Evolutionary conservation across 2,888 invertebrate genomes (phyloP), one percentile per base, ranked within the genome.

Genomic region (Xanthorhoe spadicearia): DNA sequence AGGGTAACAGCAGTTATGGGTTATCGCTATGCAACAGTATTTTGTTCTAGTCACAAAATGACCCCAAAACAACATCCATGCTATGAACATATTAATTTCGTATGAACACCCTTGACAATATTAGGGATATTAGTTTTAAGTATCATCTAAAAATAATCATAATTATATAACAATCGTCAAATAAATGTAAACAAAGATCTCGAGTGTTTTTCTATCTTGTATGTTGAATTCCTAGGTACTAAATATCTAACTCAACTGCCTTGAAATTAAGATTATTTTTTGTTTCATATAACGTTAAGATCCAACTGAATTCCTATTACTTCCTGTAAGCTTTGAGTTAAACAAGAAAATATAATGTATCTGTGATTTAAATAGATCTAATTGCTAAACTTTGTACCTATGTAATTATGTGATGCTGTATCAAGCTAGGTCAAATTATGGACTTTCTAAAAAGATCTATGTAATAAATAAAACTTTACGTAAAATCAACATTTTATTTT

Each of bases 401-500:
- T 35, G 35, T 35, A 48, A 57, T 49, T 13, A 13, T 13, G 19
- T 54, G n/a, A 61, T 48, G 60, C 32, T 61, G n/a, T 15, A 61
- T 18, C 49, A 49, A 61, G 48, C 54, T 61, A 49, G 19, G 53
- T 48, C 18, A 54, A 61, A 49, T 19, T 49, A 35, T 61, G 46
- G 52, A 54, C 48, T 6, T 49, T 18, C 52, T 13, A 28, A 35
- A 51, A 19, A 23, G 15, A 50, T 32, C 17, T 28, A 19, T 49
- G 17, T 28, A 19, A 35, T 28, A 8, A 66, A 66, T 61, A 61
- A 56, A 61, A 48, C 53, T 38, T 17, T 23, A 35, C 19, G 23
- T 52, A 51, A 63, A 66, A 62, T 63, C 55, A 67, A 67, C 59
- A 60, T 59, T 62, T 58, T 54, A 35, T 59, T 66, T 62, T 55